Base-by-base conservation (phyloP, 2,113 vertebrate genomes). In the Urocolius indicus region DNA sequence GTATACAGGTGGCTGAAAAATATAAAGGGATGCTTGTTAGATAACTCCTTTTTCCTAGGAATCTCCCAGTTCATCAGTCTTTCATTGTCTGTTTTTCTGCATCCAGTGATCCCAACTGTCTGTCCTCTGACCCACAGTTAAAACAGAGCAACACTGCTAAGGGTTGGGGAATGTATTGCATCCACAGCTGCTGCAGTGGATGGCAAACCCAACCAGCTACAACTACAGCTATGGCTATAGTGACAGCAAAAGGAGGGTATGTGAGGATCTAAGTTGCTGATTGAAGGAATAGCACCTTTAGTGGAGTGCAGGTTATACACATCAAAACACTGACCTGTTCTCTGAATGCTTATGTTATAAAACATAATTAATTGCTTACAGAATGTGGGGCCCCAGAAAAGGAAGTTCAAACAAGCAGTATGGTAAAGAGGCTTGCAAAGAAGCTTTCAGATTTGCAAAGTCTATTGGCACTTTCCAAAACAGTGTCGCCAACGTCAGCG, bases 371-470 rank as follows among this genome's bases (percentile, higher is more conserved):
- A 91, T 65, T 86, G 90, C 90, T 93, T 86, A 85, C 72, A 97
- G 90, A 96, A 94, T 94, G 85, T 81, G 73, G 58, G 90, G 87
- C 67, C 87, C 41, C 92, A 88, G 72, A 65, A 81, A 75, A 94
- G 90, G 79, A 95, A 90, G 79, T 81, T 81, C 76, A 86, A 75
- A 88, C 72, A 78, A 49, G 79, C 79, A 59, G 22, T 23, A 41
- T 75, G 93, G 90, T 57, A 61, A 81, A 90, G 1, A 41, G 20
- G 67, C 95, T 91, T 95, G 94, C 92, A 95, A 96, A 96, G 90
- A 63, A 84, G 79, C 92, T 90, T 95, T 97, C 93, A 96, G 87
- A 18, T 86, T 93, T 88, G 61, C 63, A 38, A 27, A 83, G 93
- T 63, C 94, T 52, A 30, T 29, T 86, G 92, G 65, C n/a, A 0